Percentiles rank a stretch among this genome's conserved stretches.
Conservation (phyloP, 2,888 invertebrate species). For the Yponomeuta cagnagella region DNA sequence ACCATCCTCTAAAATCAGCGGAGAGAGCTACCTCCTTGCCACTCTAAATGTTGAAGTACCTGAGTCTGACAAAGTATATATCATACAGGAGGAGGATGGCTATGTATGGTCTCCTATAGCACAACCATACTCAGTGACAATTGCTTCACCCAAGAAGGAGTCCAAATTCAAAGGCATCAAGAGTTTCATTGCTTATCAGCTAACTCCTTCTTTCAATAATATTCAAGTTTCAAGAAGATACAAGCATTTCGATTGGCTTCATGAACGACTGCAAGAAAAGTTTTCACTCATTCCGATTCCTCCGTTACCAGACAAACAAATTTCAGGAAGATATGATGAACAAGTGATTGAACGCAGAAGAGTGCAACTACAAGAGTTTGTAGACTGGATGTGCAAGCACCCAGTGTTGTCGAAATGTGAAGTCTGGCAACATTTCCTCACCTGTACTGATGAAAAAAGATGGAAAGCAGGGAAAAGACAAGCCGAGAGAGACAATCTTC, state of each 20-base stretch:
- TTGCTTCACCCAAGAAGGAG: slow-evolving; percentile 97
- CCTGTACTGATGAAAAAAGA: slow-evolving; percentile 96
- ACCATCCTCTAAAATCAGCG: slow-evolving; percentile 91
- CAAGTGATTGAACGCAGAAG: slow-evolving; percentile 96
- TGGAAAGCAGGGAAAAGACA: slow-evolving; percentile 98
- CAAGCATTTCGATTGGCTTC: slow-evolving; percentile 99
- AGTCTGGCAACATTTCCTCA: slow-evolving; percentile 98
- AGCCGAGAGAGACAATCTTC: slow-evolving; percentile 94
- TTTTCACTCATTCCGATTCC: slow-evolving; percentile 96
- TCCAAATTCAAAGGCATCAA: slow-evolving; percentile 98
- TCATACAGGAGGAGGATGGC: slow-evolving; percentile 83
- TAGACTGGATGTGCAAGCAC: slow-evolving; percentile 97
- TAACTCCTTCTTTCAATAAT: slow-evolving; percentile 95
- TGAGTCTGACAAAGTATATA: slow-evolving; percentile 82
- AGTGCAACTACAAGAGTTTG: slow-evolving; percentile 95
- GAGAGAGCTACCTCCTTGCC: slow-evolving; percentile 92
- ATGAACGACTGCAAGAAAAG: slow-evolving; percentile 94
- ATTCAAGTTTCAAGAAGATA: slow-evolving; percentile 95
- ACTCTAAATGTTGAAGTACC: slow-evolving; percentile 81
- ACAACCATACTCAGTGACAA: slow-evolving; percentile 87
- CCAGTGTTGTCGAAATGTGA: slow-evolving; percentile 94
- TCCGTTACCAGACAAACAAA: slow-evolving; percentile 98
- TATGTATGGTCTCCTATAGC: slow-evolving; percentile 86
- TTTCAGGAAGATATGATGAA: slow-evolving; percentile 97
- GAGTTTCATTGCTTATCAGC: slow-evolving; percentile 96